Evolutionary conservation across 2,797 vertebrate species (phyloP).

Genomic region (Lagorchestes hirsutus): DNA sequence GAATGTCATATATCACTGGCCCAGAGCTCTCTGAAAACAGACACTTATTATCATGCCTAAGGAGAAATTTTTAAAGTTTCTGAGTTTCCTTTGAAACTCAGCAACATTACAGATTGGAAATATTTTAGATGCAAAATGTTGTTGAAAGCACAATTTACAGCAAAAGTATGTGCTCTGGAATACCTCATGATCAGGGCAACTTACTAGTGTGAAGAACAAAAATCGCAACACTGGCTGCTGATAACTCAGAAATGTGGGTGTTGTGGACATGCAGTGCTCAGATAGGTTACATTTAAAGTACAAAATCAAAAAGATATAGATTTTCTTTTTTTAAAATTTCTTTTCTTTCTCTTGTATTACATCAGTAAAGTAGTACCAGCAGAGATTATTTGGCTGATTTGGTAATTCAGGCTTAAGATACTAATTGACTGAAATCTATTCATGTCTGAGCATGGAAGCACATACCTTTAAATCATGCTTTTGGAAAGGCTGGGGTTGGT

Average conservation of each 20-base stretch:
- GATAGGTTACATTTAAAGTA: neutral
- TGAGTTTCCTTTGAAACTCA: neutral
- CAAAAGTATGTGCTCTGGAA: neutral
- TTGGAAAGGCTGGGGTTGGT: neutral
- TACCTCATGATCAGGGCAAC: neutral
- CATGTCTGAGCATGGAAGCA: neutral
- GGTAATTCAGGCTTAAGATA: neutral
- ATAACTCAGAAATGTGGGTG: slow-evolving; percentile 19
- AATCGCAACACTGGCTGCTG: neutral
- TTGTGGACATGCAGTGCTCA: neutral
- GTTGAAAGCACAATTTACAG: neutral
- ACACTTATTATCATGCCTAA: neutral
- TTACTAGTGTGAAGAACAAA: neutral
- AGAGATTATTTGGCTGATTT: neutral
- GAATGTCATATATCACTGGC: neutral
- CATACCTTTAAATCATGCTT: neutral
- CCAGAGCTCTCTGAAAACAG: neutral
- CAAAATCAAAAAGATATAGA: neutral
- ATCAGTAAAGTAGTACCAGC: neutral
- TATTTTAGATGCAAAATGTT: neutral
- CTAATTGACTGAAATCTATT: neutral
- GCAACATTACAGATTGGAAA: neutral
- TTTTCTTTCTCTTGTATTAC: neutral
- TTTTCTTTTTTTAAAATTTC: neutral
- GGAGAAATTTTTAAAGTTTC: neutral